Percentiles rank a stretch among this genome's conserved stretches.
Conservation (phyloP, 2,888 invertebrate species). For the Trypoxylon attenuatum region DNA sequence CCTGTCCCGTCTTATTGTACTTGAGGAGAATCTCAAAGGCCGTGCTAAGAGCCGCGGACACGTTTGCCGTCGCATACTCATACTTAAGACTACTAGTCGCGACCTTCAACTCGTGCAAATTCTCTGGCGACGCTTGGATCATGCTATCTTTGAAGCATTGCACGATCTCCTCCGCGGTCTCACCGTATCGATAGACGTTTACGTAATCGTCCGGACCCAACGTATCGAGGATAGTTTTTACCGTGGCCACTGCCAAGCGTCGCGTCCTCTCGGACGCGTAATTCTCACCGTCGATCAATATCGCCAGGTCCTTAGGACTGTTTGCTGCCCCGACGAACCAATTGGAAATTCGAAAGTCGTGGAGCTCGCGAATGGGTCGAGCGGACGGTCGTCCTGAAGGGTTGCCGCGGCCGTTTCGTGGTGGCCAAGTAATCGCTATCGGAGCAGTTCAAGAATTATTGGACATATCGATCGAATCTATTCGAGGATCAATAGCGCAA, state of each 20-base stretch:
- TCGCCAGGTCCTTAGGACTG: conserved; percentile 97
- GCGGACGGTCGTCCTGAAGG: not conserved
- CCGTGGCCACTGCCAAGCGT: conserved; percentile 91
- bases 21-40: conserved; percentile 94
- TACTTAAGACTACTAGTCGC: conserved; percentile 84
- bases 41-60: conserved; percentile 92
- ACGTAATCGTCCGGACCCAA: conserved; percentile 98
- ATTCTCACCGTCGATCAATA: conserved; percentile 94
- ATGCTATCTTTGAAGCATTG: conserved; percentile 93
- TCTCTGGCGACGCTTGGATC: conserved; percentile 90
- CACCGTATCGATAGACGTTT: conserved; percentile 94
- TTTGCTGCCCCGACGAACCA: conserved; percentile 99
- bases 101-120: conserved; percentile 86
- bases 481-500: no score
- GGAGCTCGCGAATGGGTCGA: conserved; percentile 82
- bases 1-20: conserved; percentile 89
- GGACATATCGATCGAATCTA: no score
- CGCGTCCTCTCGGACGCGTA: conserved; percentile 88
- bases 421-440: conserved; percentile 89
- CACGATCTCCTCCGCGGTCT: conserved; percentile 87
- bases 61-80: conserved; percentile 87
- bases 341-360: conserved; percentile 94
- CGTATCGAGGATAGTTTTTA: conserved; percentile 93
- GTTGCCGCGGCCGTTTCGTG: conserved; percentile 76
- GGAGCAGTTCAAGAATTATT: no score